Percentiles rank a stretch among this genome's conserved stretches.
Evolutionary conservation across 2,797 vertebrate species (phyloP).

Genomic region (Eleutherodactylus coqui): DNA sequence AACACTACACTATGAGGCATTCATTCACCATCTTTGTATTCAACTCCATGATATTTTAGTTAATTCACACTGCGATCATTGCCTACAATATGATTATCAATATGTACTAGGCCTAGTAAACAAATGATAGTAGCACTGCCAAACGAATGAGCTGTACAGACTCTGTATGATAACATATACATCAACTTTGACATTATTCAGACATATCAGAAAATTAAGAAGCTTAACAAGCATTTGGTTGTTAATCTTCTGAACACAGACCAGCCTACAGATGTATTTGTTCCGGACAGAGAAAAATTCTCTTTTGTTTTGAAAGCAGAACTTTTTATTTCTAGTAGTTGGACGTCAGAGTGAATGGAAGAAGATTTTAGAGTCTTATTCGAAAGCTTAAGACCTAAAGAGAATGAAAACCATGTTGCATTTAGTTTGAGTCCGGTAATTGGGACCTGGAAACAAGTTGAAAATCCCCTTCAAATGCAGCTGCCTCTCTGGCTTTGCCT

Average conservation of each 20-base stretch:
- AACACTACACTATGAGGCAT: background rate
- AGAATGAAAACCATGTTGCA: constrained; percentile 70
- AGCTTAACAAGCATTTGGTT: constrained; percentile 6
- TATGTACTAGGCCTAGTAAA: background rate
- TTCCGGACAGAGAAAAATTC: background rate
- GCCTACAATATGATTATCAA: background rate
- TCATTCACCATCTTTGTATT: background rate
- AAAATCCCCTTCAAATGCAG: constrained; percentile 72
- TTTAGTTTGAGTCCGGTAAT: constrained; percentile 73
- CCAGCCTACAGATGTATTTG: background rate
- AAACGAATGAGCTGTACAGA: background rate
- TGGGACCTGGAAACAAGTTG: constrained; percentile 74
- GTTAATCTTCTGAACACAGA: constrained; percentile 30
- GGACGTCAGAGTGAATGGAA: constrained; percentile 39
- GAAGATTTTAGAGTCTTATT: constrained; percentile 51
- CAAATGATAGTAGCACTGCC: background rate
- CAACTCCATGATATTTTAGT: too few species aligned
- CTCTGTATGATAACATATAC: background rate
- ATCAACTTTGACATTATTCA: background rate
- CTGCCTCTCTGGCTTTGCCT: constrained; percentile 74
- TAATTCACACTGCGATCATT: background rate
- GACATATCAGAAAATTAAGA: constrained; percentile 8
- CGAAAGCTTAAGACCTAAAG: constrained; percentile 67
- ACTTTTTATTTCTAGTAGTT: background rate
- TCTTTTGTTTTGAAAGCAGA: constrained; percentile 23